A percentile compares a stretch with the other conserved stretches of the same genome.
Evolutionary conservation across 2,888 invertebrate species (phyloP).

Genomic region (Apamea anceps): DNA sequence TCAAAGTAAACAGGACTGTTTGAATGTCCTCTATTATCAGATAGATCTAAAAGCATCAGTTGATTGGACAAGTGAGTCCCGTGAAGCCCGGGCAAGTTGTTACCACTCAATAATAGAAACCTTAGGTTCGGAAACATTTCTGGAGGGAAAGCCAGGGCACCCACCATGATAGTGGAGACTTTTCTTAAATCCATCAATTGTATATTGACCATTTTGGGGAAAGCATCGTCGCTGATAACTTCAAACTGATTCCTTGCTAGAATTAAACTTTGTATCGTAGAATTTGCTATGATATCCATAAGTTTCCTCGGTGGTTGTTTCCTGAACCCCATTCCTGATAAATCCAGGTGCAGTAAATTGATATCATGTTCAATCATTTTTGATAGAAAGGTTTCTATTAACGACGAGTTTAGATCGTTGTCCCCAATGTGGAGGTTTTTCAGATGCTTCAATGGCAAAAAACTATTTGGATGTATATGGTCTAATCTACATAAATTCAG

Average conservation of each 20-base stretch:
- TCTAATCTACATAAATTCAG: conserved; percentile 89
- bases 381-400: conserved; percentile 83
- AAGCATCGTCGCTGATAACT: conserved; percentile 85
- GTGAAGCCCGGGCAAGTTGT: conserved; percentile 89
- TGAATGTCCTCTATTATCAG: conserved; percentile 85
- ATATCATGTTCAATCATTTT: conserved; percentile 79
- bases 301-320: conserved; percentile 86
- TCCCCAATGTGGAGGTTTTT: conserved; percentile 87
- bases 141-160: conserved; percentile 85
- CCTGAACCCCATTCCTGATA: conserved; percentile 89
- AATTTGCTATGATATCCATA: conserved; percentile 86
- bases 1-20: conserved; percentile 87
- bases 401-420: conserved; percentile 86
- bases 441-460: conserved; percentile 85
- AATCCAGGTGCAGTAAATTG: conserved; percentile 84
- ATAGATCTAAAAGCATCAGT: conserved; percentile 88
- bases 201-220: conserved; percentile 90
- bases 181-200: conserved; percentile 89
- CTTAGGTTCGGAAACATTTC: conserved; percentile 87
- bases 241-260: conserved; percentile 90
- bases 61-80: conserved; percentile 86
- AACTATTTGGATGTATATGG: conserved; percentile 87
- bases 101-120: conserved; percentile 87
- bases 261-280: conserved; percentile 86
- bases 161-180: conserved; percentile 86